phyloP scores from a whole-genome alignment of 2,888 invertebrate species.

The Megamerina dolium region DNA sequence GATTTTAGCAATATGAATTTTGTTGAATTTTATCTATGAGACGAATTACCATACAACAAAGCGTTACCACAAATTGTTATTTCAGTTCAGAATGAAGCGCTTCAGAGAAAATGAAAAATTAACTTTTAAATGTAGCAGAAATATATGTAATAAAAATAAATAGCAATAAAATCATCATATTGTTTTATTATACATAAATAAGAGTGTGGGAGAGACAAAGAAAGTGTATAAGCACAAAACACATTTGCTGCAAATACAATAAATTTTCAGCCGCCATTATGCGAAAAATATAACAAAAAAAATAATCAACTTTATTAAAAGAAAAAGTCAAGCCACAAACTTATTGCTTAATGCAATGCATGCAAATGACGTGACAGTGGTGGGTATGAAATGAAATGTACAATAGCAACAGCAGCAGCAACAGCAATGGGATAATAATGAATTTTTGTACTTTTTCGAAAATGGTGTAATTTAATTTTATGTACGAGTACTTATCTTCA shows the following conservation, averaged over 20 bases:
- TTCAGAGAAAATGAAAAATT: too few species aligned
- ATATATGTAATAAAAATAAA: background rate
- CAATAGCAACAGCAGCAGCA: background rate
- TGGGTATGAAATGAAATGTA: too few species aligned
- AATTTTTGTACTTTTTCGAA: background rate
- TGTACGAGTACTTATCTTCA: background rate
- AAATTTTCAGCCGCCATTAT: constrained; percentile 1
- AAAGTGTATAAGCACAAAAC: background rate
- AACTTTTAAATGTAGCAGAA: constrained; percentile 1
- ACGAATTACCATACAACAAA: too few species aligned
- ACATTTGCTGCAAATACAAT: background rate
- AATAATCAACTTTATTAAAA: too few species aligned
- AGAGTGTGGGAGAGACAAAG: background rate
- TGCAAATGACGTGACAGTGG: too few species aligned
- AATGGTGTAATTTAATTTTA: background rate
- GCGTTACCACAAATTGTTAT: too few species aligned
- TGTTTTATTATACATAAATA: background rate
- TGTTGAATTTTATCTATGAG: too few species aligned
- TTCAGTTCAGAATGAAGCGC: too few species aligned
- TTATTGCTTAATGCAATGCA: too few species aligned
- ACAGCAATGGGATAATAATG: background rate
- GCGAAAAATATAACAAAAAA: too few species aligned
- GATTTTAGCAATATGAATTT: too few species aligned
- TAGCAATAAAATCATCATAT: background rate
- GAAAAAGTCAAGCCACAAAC: too few species aligned